Evolutionary conservation across 2,113 vertebrate genomes (phyloP), one percentile per base, ranked within the genome.

Genomic region (Sturnus vulgaris): DNA sequence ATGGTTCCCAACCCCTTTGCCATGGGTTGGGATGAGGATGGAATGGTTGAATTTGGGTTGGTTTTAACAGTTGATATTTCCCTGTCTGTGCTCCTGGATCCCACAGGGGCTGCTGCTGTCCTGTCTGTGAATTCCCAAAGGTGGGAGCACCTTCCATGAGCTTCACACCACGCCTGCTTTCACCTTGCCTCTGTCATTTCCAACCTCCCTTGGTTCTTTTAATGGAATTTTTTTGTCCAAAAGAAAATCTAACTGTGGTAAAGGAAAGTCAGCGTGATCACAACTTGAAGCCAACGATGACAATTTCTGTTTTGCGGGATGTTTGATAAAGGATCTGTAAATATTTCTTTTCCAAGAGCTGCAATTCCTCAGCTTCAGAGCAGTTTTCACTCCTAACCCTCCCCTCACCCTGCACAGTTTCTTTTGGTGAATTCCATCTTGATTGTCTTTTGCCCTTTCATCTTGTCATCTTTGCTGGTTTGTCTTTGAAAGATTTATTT

Each of bases 71-170:
- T 5, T 50, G 4, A 4, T 27, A 2, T 5, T 40, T 85, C 18
- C 31, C 23, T 22, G 33, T 15, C 25, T n/a, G 27, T 3, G 47
- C 7, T 40, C 12, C 57, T 31, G 42, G n/a, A 27, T 2, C 15
- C 47, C 33, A 42, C 40, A 0, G 35, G 64, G 4, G 31, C 25
- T 73, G 18, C 75, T 82, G 52, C 7, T 37, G 49, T 30, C 49
- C 63, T 31, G 21, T 3, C 24, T 31, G 1, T 3, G 25, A 11
- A 2, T 39, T 64, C 61, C 60, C 39, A 19, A 4, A 18, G 40
- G 5, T 57, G 76, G 47, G 27, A 39, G 27, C 3, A 1, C 0
- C 0, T 40, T 69, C 40, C 1, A 0, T 1, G 9, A 49, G 8
- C 3, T 33, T 81, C 19, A 1, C 17, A 11, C 60, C 33, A 0